phyloP scores from a whole-genome alignment of 1,140 invertebrate genomes.

The Meloidogyne exigua region DNA sequence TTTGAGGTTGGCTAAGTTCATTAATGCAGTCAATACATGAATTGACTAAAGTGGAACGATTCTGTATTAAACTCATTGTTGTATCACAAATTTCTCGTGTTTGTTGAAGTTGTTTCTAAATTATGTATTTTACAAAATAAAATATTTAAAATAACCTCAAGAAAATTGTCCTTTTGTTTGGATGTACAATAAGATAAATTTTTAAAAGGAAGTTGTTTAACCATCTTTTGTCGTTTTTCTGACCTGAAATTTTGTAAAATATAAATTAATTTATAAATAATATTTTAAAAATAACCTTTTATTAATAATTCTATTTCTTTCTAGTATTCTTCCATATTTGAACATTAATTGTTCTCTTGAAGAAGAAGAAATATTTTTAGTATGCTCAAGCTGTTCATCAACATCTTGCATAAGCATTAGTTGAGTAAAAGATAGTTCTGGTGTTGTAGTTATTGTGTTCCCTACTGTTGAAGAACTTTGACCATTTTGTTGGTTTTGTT shows the following conservation, averaged over 20 bases:
- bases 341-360: not conserved
- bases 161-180: too few species aligned
- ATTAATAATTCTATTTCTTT: not conserved
- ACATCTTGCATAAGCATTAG: not conserved
- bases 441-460: not conserved
- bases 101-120: constrained; percentile 17
- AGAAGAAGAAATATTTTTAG: not conserved
- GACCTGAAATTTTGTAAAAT: not conserved
- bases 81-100: constrained; percentile 23
- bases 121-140: not conserved
- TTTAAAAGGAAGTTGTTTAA: not conserved
- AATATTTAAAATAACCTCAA: too few species aligned
- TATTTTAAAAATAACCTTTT: not conserved
- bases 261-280: too few species aligned
- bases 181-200: too few species aligned
- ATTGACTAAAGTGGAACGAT: constrained; percentile 16
- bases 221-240: not conserved
- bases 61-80: not conserved
- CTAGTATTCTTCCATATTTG: not conserved
- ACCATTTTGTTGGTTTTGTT: not conserved
- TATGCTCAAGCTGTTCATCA: not conserved
- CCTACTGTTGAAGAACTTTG: not conserved
- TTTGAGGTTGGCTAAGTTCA: constrained; percentile 23
- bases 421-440: not conserved
- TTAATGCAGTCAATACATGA: constrained; percentile 26